phyloP scores from a whole-genome alignment of 2,888 invertebrate genomes.

The Nephrotoma appendiculata region DNA sequence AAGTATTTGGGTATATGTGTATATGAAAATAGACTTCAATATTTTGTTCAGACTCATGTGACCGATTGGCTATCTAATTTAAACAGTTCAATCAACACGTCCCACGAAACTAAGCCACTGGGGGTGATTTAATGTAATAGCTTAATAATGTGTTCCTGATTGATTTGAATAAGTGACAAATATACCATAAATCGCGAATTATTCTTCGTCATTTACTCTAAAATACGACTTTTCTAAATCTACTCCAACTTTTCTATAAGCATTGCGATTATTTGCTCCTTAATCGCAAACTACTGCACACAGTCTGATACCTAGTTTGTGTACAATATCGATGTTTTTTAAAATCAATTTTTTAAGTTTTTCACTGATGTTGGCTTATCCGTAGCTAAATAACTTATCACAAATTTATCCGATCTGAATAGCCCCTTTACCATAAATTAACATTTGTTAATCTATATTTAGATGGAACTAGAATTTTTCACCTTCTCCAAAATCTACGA shows the following conservation, averaged over 20 bases:
- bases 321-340: neutral
- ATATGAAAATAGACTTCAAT: too few relatives aligned
- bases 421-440: too few relatives aligned
- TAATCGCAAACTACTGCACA: neutral
- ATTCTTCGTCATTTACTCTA: neutral
- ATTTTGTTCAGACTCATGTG: neutral
- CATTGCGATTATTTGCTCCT: neutral
- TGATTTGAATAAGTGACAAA: neutral
- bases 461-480: neutral
- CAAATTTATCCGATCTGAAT: neutral
- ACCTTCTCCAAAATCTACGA: neutral
- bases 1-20: too few relatives aligned
- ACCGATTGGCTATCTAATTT: neutral
- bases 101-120: neutral
- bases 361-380: neutral
- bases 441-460: neutral
- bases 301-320: neutral
- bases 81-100: neutral
- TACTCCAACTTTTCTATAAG: neutral
- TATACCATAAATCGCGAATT: neutral
- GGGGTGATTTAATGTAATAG: neutral
- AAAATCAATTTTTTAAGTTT: neutral
- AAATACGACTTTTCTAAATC: neutral
- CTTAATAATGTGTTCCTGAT: neutral
- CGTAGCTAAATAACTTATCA: neutral